Evolutionary conservation across 2,113 vertebrate species (phyloP).

Genomic region (Cariama cristata): DNA sequence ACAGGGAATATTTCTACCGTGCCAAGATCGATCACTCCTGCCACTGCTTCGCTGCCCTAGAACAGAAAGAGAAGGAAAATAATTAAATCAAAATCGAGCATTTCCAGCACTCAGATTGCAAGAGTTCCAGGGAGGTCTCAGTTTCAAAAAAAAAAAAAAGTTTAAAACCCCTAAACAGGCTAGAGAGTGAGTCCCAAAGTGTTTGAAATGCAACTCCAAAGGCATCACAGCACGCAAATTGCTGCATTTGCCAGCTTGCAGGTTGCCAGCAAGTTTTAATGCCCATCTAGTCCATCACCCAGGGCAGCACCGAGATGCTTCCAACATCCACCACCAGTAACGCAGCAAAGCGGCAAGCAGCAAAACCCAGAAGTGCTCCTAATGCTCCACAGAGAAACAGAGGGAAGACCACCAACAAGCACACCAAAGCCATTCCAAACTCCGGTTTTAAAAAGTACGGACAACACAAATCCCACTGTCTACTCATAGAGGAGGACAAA

Average conservation of each 20-base stretch:
- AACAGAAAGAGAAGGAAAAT: constrained; percentile 53
- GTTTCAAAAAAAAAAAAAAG: neutral
- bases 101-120: neutral
- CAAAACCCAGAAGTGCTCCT: neutral
- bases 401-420: neutral
- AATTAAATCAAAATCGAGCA: constrained; percentile 5
- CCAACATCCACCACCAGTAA: neutral
- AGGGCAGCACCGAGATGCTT: constrained; percentile 70
- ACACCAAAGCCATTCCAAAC: neutral
- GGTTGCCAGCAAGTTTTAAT: neutral
- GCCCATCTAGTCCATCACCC: constrained; percentile 47
- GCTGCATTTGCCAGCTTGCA: constrained; percentile 19
- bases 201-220: constrained; percentile 13
- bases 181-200: neutral
- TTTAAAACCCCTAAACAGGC: constrained; percentile 1
- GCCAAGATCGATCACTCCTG: constrained; percentile 94
- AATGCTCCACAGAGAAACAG: neutral
- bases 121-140: constrained; percentile 14
- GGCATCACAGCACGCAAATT: neutral
- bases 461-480: neutral
- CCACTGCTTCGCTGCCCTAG: constrained; percentile 83
- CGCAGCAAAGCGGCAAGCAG: constrained; percentile 63
- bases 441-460: neutral
- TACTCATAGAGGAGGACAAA: neutral
- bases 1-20: constrained; percentile 93